Conservation (phyloP, 2,888 invertebrate genomes). For the Drosophila kanekoi region DNA sequence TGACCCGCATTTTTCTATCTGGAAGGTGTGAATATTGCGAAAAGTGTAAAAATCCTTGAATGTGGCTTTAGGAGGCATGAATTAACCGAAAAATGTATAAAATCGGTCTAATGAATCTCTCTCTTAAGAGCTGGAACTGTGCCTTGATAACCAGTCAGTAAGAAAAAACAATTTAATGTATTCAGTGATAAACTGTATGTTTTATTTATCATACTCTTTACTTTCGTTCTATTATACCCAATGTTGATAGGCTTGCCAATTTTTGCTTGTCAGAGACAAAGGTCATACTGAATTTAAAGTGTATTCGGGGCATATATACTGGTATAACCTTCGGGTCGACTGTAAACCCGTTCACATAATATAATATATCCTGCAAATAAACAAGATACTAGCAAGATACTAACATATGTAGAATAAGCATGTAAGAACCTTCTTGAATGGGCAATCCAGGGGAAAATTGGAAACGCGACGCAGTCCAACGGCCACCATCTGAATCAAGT, state of each 20-base stretch:
- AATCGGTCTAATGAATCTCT: no score
- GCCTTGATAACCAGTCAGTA: no score
- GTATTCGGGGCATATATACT: conserved; percentile 32
- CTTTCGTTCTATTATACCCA: neutral
- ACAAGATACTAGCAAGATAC: neutral
- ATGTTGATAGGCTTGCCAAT: neutral
- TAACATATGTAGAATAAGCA: no score
- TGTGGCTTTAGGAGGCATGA: no score
- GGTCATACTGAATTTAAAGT: conserved; percentile 18
- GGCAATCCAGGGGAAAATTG: conserved; percentile 48
- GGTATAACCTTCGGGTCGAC: conserved; percentile 30
- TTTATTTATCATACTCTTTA: no score
- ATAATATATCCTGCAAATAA: conserved; percentile 19
- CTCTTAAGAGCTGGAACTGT: no score
- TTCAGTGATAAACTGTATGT: no score
- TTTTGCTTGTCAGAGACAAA: conserved; percentile 3
- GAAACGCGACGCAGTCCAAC: conserved; percentile 25
- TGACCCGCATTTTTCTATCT: no score
- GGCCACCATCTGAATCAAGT: conserved; percentile 29
- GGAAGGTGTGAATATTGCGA: no score
- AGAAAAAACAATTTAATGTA: no score
- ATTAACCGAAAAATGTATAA: no score
- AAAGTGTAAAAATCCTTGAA: no score
- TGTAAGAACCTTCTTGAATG: conserved; percentile 38
- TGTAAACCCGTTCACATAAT: conserved; percentile 8